Percentiles rank a stretch among this genome's conserved stretches.
Evolutionary conservation across 92 coral and sea anemone species (phyloP).

Genomic region (Zoanthus sociatus): DNA sequence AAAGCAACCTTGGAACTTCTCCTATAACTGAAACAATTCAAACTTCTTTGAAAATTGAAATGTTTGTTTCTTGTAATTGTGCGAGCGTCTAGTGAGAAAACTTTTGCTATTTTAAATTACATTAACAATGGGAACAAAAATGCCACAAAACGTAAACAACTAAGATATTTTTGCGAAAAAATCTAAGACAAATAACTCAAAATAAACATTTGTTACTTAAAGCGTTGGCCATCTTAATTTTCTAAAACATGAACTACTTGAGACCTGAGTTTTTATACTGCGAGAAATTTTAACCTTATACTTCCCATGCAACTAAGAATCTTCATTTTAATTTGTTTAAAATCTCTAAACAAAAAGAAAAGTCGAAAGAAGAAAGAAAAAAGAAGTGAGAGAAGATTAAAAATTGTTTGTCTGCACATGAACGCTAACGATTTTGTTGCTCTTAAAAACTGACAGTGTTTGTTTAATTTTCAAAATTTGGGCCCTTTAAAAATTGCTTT

Average conservation of each 20-base stretch:
- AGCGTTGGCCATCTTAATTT: neutral
- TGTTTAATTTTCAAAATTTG: neutral
- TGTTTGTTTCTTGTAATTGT: neutral
- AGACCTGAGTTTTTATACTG: neutral
- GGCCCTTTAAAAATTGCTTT: neutral
- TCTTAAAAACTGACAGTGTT: neutral
- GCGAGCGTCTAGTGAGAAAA: neutral
- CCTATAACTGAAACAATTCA: neutral
- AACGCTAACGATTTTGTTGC: neutral
- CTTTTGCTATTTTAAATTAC: neutral
- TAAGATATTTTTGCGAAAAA: neutral
- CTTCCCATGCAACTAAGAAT: no score
- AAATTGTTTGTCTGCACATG: neutral
- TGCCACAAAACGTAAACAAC: neutral
- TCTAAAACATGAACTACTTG: neutral
- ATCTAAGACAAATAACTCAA: slow-evolving; percentile 1
- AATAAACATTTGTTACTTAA: neutral
- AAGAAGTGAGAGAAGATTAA: neutral
- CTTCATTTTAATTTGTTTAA: no score
- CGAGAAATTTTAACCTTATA: neutral
- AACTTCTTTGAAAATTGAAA: neutral
- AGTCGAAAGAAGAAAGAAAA: neutral
- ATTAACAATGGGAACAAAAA: neutral
- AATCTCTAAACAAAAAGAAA: neutral
- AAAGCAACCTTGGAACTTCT: neutral